Base-by-base conservation (phyloP, 2,113 vertebrate genomes). In the Tachuris rubrigastra region DNA sequence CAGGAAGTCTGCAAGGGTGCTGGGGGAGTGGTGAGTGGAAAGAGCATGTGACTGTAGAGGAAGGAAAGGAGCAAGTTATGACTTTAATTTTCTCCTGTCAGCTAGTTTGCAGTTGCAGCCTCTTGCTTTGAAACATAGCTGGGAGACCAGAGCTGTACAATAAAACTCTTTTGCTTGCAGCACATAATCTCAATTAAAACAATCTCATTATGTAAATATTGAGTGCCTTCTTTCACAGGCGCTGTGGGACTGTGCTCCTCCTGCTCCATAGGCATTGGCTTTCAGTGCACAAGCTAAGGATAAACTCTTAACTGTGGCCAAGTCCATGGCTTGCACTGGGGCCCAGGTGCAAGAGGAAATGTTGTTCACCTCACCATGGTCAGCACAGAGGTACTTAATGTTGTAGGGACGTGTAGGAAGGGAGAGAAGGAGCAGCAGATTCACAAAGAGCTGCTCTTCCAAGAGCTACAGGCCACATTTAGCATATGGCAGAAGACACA, bases 1-100 rank as follows among this genome's bases (percentile, higher is more conserved):
- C 53, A 42, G 58, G 49, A 78, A 67, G 20, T 25, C 30, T 30
- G 35, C 20, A 0, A 1, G 20, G 24, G 16, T 0, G 0, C 50
- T 30, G 35, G 20, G 50, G 37, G 1, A 78, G 30, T 5, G 13
- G 35, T 7, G 12, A 22, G 44, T 55, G 44, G 28, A 62, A 90
- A 90, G 67, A 76, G 49, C 0, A 0, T 1, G 10, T 75, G 90
- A 68, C n/a, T 81, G 49, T 71, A 78, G 60, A 46, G 81, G 60
- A 68, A 74, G 69, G 81, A 84, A 80, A 55, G 60, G 65, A 95
- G 77, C 42, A 46, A 53, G 46, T 62, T 66, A 58, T 6, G 31
- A 53, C 77, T 90, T 92, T 8, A 74, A 41, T 89, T 77, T 14
- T 58, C 42, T 76, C 39, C 42, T 71, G 30, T 87, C 81, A 87